Conservation (phyloP, 2,888 invertebrate species). For the Nomada flava region DNA sequence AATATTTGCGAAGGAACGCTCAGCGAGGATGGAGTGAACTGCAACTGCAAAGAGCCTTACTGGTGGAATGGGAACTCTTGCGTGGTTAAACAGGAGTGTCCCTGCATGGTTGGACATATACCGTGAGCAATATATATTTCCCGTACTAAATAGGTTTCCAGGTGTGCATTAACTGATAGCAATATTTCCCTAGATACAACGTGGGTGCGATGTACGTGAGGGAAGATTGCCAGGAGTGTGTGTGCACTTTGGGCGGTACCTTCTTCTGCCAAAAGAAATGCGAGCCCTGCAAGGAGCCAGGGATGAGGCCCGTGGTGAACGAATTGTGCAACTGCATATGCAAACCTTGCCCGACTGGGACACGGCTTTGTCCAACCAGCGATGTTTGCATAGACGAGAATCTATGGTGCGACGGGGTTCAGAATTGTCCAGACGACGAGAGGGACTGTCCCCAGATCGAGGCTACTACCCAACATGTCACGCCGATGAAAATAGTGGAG, state of each 20-base stretch:
- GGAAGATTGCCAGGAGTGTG: slow-evolving; percentile 91
- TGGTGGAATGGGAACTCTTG: slow-evolving; percentile 92
- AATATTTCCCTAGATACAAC: slow-evolving; percentile 86
- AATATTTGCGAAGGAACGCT: slow-evolving; percentile 86
- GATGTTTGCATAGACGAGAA: slow-evolving; percentile 89
- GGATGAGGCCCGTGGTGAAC: slow-evolving; percentile 86
- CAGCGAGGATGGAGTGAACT: slow-evolving; percentile 81
- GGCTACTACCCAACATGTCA: slow-evolving; percentile 3
- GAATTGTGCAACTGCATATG: slow-evolving; percentile 90
- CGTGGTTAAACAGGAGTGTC: slow-evolving; percentile 90
- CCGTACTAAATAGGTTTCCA: neutral
- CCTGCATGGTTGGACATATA: slow-evolving; percentile 90
- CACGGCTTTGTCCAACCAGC: slow-evolving; percentile 90
- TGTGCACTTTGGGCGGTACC: slow-evolving; percentile 91
- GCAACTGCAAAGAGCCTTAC: slow-evolving; percentile 85
- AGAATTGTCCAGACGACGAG: slow-evolving; percentile 94
- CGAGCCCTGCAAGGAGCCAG: slow-evolving; percentile 87
- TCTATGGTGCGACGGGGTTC: slow-evolving; percentile 92
- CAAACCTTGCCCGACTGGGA: slow-evolving; percentile 88
- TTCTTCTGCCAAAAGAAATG: slow-evolving; percentile 90
- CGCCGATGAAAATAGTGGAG: slow-evolving; percentile 35
- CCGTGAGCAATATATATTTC: slow-evolving; percentile 78
- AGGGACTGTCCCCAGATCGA: slow-evolving; percentile 85
- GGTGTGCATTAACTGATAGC: neutral
- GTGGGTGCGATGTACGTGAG: slow-evolving; percentile 90